These are phyloP conservation scores for Pegea sp. DNA, from an alignment of 23 tunicate species.

Conservation along the genomic window DNA sequence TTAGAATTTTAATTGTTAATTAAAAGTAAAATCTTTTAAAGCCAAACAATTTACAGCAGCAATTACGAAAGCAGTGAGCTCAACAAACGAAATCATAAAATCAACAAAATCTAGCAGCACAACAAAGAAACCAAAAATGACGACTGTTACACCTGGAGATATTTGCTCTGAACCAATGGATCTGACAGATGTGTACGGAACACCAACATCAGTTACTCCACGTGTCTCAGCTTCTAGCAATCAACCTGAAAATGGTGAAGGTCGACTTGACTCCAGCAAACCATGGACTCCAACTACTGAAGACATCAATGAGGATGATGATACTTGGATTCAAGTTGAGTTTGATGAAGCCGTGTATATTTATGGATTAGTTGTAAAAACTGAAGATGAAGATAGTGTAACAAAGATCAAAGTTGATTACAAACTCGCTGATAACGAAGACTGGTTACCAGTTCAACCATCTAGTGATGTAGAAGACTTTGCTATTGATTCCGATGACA, in stretches of 20 bases:
- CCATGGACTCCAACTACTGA: conserved; percentile 30
- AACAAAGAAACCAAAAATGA: conserved; percentile 3
- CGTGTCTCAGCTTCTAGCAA: conserved; percentile 12
- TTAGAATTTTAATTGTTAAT: too few species aligned
- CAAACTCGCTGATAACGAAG: conserved; percentile 2
- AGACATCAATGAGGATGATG: conserved; percentile 7
- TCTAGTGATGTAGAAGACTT: conserved; percentile 4
- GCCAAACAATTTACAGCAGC: conserved; percentile 2
- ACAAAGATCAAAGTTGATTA: conserved; percentile 15
- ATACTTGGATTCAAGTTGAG: conserved; percentile 29
- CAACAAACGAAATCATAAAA: not conserved
- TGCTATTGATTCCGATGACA: conserved; percentile 4
- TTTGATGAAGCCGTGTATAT: conserved; percentile 50
- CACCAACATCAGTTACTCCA: not conserved
- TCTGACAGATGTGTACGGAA: not conserved
- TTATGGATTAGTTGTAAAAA: conserved; percentile 23
- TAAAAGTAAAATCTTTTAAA: too few species aligned
- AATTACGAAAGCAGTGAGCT: not conserved
- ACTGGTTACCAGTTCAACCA: conserved; percentile 8
- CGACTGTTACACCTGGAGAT: not conserved
- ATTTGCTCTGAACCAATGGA: not conserved
- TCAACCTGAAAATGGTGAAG: conserved; percentile 3
- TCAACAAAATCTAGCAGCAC: conserved; percentile 8
- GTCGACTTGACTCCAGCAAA: conserved; percentile 7
- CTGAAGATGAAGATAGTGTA: conserved; percentile 6